A percentile compares a stretch with the other conserved stretches of the same genome.
Evolutionary conservation across 2,888 invertebrate species (phyloP).

Genomic region (Xylota sylvarum): DNA sequence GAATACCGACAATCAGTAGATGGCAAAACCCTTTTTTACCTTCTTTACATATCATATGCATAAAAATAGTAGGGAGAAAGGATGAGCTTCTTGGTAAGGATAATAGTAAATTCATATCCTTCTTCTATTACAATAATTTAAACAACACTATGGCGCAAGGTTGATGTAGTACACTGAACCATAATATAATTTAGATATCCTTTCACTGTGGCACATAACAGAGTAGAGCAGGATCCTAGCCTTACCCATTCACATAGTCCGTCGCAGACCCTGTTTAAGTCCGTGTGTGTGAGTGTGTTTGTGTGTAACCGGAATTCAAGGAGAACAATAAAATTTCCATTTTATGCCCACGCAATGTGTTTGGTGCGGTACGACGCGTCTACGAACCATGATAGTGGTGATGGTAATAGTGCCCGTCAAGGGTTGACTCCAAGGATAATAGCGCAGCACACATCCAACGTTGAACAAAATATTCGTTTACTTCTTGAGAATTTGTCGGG

Average conservation of each 20-base stretch:
- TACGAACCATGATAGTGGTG: constrained; percentile 53
- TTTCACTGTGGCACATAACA: constrained; percentile 22
- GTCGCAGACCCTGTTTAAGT: no score
- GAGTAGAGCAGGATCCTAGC: constrained; percentile 20
- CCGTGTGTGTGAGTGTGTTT: constrained; percentile 6
- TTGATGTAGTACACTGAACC: constrained; percentile 73
- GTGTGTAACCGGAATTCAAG: constrained; percentile 61
- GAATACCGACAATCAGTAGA: constrained; percentile 69
- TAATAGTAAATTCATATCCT: constrained; percentile 70
- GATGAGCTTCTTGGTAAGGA: constrained; percentile 28
- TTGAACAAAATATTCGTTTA: constrained; percentile 40
- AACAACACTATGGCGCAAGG: constrained; percentile 71
- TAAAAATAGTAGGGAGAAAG: constrained; percentile 9
- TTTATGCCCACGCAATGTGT: constrained; percentile 75
- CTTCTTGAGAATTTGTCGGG: constrained; percentile 56
- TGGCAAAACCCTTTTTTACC: constrained; percentile 38
- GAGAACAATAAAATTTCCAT: constrained; percentile 74
- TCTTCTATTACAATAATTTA: constrained; percentile 74
- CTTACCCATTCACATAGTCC: constrained; percentile 10
- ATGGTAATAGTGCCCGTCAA: constrained; percentile 67
- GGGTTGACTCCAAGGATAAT: neutral
- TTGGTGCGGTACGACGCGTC: constrained; percentile 52
- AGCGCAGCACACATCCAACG: neutral
- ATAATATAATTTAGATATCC: constrained; percentile 73
- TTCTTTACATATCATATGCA: constrained; percentile 55